Conservation (phyloP, 2,888 invertebrate genomes). For the Stictocephala bisonia region DNA sequence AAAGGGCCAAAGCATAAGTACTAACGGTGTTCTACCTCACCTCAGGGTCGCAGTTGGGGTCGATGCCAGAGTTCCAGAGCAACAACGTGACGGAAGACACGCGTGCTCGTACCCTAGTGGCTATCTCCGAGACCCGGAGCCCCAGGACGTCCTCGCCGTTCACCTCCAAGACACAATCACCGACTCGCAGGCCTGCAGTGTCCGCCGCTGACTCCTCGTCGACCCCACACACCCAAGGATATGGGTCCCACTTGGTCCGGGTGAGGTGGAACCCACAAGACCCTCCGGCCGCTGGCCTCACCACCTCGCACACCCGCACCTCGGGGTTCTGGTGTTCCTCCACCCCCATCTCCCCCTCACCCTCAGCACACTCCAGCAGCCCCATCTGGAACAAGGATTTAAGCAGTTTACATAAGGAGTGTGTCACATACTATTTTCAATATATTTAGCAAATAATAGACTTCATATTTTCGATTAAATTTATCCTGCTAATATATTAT, state of each 20-base stretch:
- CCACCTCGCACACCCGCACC: conserved; percentile 56
- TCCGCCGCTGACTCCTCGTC: conserved; percentile 57
- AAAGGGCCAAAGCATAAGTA: too few relatives aligned
- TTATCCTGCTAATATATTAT: too few relatives aligned
- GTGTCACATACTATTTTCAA: too few relatives aligned
- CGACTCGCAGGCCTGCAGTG: conserved; percentile 57
- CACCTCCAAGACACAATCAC: conserved; percentile 60
- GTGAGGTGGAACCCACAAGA: conserved; percentile 60
- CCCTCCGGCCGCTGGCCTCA: conserved; percentile 48
- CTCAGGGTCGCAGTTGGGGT: conserved; percentile 55
- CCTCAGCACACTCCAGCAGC: not conserved
- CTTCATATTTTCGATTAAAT: too few relatives aligned
- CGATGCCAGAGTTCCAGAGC: conserved; percentile 59
- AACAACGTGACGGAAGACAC: conserved; percentile 54
- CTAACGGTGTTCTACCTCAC: conserved; percentile 53
- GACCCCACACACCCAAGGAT: conserved; percentile 60
- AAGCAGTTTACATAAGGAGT: too few relatives aligned
- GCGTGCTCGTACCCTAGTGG: conserved; percentile 54
- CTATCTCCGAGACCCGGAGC: conserved; percentile 57
- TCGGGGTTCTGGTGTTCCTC: conserved; percentile 51
- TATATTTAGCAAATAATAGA: too few relatives aligned
- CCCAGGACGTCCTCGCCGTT: conserved; percentile 60
- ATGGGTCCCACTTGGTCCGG: conserved; percentile 60
- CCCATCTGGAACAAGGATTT: conserved; percentile 5
- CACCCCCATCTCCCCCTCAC: not conserved